Percentiles rank a stretch among this genome's conserved stretches.
phyloP scores from a whole-genome alignment of 2,888 invertebrate genomes.

The Apamea crenata region DNA sequence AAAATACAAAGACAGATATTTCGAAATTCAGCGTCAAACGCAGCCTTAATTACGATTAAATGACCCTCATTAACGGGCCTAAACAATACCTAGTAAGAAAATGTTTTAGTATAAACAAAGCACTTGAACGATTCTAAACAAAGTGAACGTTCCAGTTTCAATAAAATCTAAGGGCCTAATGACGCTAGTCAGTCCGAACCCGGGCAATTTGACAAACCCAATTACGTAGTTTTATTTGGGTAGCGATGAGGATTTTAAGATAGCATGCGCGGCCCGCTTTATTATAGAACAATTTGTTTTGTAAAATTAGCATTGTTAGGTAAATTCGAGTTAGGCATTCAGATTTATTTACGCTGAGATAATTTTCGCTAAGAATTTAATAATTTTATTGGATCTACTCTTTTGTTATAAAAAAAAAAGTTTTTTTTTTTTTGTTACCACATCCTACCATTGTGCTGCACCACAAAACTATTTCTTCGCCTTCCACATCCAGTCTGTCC shows the following conservation, averaged over 20 bases:
- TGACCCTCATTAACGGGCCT: slow-evolving; percentile 57
- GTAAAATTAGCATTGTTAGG: slow-evolving; percentile 54
- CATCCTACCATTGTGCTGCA: neutral
- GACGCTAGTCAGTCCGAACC: slow-evolving; percentile 70
- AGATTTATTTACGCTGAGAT: slow-evolving; percentile 30
- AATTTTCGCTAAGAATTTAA: slow-evolving; percentile 8
- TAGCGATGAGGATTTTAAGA: slow-evolving; percentile 67
- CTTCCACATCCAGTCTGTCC: neutral
- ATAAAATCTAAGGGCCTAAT: slow-evolving; percentile 75
- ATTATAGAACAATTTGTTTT: slow-evolving; percentile 57
- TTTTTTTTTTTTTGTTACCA: neutral
- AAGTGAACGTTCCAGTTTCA: slow-evolving; percentile 70
- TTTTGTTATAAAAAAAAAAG: too few relatives aligned
- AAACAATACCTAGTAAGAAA: slow-evolving; percentile 64
- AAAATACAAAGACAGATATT: slow-evolving; percentile 47
- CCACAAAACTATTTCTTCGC: neutral
- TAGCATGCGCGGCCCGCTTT: slow-evolving; percentile 45
- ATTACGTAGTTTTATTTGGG: slow-evolving; percentile 78
- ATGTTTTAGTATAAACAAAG: slow-evolving; percentile 66
- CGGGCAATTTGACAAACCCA: slow-evolving; percentile 76
- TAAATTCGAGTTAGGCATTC: slow-evolving; percentile 11
- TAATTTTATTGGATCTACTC: neutral
- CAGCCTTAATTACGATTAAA: slow-evolving; percentile 64
- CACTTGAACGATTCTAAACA: slow-evolving; percentile 64
- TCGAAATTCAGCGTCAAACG: slow-evolving; percentile 42